Conservation (phyloP, 2,797 vertebrate genomes). For the Craterocephalus amniculus region DNA sequence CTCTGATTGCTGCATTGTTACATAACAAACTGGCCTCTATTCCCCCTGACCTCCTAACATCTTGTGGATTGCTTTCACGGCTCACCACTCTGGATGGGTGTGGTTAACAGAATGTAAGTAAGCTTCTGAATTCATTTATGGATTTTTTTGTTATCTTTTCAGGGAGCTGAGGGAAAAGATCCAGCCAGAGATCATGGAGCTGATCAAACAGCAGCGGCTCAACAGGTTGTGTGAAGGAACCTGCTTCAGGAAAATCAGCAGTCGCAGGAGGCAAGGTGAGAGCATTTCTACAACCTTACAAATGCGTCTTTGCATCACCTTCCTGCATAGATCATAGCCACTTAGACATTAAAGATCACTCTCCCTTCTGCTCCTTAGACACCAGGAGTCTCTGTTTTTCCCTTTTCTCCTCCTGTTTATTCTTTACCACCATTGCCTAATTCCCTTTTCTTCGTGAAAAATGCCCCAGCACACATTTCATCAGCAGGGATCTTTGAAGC, state of each 20-base stretch:
- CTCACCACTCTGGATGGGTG: not conserved
- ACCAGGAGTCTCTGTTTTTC: not conserved
- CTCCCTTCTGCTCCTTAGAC: slow-evolving; percentile 3
- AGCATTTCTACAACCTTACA: not conserved
- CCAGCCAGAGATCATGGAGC: slow-evolving; percentile 98
- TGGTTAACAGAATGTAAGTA: not conserved
- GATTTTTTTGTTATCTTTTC: slow-evolving; percentile 31
- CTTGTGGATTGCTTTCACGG: not conserved
- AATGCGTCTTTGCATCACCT: not conserved
- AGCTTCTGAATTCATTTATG: not conserved
- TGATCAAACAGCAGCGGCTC: slow-evolving; percentile 98
- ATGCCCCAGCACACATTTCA: slow-evolving; percentile 23
- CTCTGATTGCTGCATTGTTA: slow-evolving; percentile 17
- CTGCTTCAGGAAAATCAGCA: slow-evolving; percentile 98
- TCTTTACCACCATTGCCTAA: slow-evolving; percentile 13
- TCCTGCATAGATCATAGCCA: not conserved
- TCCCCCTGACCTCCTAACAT: not conserved
- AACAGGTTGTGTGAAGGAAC: slow-evolving; percentile 98
- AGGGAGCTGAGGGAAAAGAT: slow-evolving; percentile 99
- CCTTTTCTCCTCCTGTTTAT: slow-evolving; percentile 17
- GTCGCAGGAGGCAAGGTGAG: slow-evolving; percentile 96
- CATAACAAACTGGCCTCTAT: slow-evolving; percentile 13
- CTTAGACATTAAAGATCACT: not conserved
- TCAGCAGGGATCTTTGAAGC: slow-evolving; percentile 40
- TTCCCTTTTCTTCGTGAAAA: slow-evolving; percentile 39